A percentile compares a stretch with the other conserved stretches of the same genome.
Evolutionary conservation across 2,888 invertebrate species (phyloP).

Genomic region (Charanyca ferruginea): DNA sequence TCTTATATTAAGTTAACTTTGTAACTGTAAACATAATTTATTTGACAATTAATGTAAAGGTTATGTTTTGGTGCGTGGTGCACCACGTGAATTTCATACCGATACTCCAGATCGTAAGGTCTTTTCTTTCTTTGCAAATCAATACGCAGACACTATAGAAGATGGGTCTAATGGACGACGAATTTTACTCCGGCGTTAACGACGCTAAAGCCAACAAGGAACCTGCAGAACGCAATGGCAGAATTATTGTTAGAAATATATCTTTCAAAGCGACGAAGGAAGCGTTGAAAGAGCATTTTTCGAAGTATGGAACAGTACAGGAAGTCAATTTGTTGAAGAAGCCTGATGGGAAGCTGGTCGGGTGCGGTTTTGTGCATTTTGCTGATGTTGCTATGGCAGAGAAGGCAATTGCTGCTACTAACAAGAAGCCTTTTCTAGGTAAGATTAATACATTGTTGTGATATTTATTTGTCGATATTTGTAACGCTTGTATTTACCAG

Average conservation of each 20-base stretch:
- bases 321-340: conserved; percentile 94
- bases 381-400: conserved; percentile 94
- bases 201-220: conserved; percentile 78
- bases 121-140: not conserved
- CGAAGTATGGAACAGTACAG: conserved; percentile 93
- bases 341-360: conserved; percentile 94
- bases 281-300: conserved; percentile 93
- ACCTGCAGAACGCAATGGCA: conserved; percentile 82
- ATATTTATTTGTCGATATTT: not conserved
- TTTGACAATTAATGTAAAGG: conserved; percentile 53
- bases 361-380: conserved; percentile 97
- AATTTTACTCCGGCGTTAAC: conserved; percentile 65
- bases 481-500: no score
- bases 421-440: conserved; percentile 93
- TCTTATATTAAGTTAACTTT: not conserved
- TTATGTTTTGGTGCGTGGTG: conserved; percentile 69
- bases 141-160: not conserved
- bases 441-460: conserved; percentile 55
- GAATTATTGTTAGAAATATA: conserved; percentile 93
- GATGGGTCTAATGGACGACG: conserved; percentile 72
- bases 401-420: conserved; percentile 93
- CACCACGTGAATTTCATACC: conserved; percentile 69
- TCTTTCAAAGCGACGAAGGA: conserved; percentile 94
- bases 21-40: not conserved
- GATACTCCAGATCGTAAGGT: not conserved